phyloP scores from a whole-genome alignment of 2,113 vertebrate genomes.

The Arenaria interpres region DNA sequence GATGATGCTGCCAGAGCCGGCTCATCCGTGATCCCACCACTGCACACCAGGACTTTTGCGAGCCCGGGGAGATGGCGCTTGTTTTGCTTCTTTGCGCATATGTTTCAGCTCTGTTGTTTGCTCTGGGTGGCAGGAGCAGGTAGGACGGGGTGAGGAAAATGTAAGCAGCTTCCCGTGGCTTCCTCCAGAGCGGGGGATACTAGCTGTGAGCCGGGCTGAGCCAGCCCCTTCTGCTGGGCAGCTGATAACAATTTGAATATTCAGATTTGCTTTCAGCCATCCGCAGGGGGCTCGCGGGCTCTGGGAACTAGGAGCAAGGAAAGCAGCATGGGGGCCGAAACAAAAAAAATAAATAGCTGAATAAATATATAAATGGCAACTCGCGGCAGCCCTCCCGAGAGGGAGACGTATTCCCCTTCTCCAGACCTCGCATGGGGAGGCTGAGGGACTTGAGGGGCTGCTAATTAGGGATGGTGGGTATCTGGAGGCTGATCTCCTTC shows the following conservation, averaged over 20 bases:
- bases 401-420: constrained; percentile 17
- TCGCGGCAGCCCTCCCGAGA: neutral
- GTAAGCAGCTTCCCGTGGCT: constrained; percentile 33
- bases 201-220: constrained; percentile 34
- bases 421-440: constrained; percentile 34
- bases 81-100: neutral
- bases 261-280: constrained; percentile 68
- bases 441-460: constrained; percentile 10
- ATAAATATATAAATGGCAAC: constrained; percentile 50
- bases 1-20: neutral
- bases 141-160: neutral
- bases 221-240: constrained; percentile 68
- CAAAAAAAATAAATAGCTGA: constrained; percentile 40
- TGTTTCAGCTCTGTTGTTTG: neutral
- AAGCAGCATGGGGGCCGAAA: constrained; percentile 61
- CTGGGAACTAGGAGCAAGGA: constrained; percentile 35
- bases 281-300: constrained; percentile 52
- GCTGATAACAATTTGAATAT: constrained; percentile 77
- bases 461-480: constrained; percentile 47
- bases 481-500: constrained; percentile 59
- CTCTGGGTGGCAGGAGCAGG: neutral
- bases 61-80: rapidly evolving
- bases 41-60: neutral
- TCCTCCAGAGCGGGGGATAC: constrained; percentile 4
- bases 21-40: neutral